A percentile compares a stretch with the other conserved stretches of the same genome.
phyloP scores from a whole-genome alignment of 2,797 vertebrate species.

The Eleutherodactylus coqui region DNA sequence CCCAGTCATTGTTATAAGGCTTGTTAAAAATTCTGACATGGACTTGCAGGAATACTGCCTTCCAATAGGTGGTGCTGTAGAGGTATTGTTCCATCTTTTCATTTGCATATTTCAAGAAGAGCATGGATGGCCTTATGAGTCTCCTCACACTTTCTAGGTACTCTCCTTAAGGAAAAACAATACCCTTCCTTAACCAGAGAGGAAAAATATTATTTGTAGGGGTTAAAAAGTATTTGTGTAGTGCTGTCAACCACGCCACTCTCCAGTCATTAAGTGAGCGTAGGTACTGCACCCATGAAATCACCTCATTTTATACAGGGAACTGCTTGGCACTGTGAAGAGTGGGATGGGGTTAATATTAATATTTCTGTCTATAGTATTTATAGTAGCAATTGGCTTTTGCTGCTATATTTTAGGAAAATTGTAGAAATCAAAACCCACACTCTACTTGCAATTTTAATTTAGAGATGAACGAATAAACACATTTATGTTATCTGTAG shows the following conservation, averaged over 20 bases:
- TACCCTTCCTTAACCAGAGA: too few species aligned
- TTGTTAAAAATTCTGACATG: too few species aligned
- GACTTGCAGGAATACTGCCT: too few species aligned
- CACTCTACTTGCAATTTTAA: constrained; percentile 47
- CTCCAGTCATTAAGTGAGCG: neutral
- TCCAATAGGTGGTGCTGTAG: too few species aligned
- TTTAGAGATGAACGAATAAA: constrained; percentile 43
- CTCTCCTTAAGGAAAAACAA: too few species aligned
- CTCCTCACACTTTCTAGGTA: too few species aligned
- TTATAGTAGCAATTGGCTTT: constrained; percentile 5
- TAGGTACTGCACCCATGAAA: neutral
- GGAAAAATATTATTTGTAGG: too few species aligned
- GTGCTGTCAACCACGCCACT: too few species aligned
- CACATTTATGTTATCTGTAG: constrained; percentile 50
- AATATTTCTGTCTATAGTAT: constrained; percentile 9
- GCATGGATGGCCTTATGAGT: too few species aligned
- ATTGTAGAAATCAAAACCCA: constrained; percentile 33
- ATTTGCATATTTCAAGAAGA: too few species aligned
- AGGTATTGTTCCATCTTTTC: too few species aligned
- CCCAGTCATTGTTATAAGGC: too few species aligned
- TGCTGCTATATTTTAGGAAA: constrained; percentile 31
- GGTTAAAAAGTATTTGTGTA: neutral
- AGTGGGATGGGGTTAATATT: neutral
- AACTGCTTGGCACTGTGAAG: neutral
- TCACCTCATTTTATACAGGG: neutral